Conservation (phyloP, 2,113 vertebrate species). For the Neopipo cinnamomea region DNA sequence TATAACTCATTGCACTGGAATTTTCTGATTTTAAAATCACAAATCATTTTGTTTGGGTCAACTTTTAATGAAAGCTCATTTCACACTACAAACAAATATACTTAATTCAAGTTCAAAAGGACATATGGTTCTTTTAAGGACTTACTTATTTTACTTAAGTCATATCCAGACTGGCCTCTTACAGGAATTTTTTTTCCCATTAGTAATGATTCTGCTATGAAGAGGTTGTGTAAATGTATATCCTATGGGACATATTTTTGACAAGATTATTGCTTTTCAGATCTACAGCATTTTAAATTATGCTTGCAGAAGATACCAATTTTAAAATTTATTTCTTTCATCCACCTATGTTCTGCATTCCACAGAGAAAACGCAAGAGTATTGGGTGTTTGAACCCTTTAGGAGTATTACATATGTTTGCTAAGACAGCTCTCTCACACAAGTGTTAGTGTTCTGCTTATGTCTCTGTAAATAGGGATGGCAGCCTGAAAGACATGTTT, state of each 20-base stretch:
- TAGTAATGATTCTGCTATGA: not conserved
- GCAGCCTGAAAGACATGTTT: constrained; percentile 33
- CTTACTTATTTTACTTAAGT: not conserved
- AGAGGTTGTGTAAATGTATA: not conserved
- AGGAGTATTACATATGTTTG: not conserved
- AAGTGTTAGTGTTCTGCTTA: not conserved
- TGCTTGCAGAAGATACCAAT: not conserved
- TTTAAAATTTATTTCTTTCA: not conserved
- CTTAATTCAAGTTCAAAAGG: not conserved
- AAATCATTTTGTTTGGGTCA: not conserved
- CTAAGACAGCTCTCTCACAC: not conserved
- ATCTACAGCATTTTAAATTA: not conserved
- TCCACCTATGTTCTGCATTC: constrained; percentile 13
- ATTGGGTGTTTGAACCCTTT: not conserved
- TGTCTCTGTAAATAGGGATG: not conserved
- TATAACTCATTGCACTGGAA: not conserved
- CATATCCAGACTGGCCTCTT: not conserved
- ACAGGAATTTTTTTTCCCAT: not conserved
- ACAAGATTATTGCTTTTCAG: not conserved
- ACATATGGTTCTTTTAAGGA: not conserved
- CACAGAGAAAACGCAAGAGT: not conserved
- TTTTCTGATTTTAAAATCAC: not conserved
- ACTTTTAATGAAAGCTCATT: not conserved
- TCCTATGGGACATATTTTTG: not conserved
- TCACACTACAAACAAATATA: not conserved